phyloP scores from a whole-genome alignment of 2,888 invertebrate genomes.

The Lycia hirtaria region DNA sequence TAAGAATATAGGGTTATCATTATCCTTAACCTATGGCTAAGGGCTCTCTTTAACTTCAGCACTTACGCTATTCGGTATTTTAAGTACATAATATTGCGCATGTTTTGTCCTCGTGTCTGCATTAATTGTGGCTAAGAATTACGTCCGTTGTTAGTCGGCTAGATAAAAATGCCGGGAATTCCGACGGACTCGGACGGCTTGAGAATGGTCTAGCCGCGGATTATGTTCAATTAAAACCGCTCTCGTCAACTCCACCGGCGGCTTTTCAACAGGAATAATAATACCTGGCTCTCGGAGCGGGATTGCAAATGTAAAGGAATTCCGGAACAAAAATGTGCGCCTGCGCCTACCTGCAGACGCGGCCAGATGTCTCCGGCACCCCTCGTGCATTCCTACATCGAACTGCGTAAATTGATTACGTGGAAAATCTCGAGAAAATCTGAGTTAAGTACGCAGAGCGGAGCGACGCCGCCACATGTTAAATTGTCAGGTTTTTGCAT shows the following conservation, averaged over 20 bases:
- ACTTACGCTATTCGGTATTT: background rate
- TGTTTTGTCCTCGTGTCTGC: constrained; percentile 22
- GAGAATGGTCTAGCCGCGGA: constrained; percentile 43
- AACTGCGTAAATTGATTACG: constrained; percentile 79
- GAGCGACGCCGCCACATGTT: constrained; percentile 61
- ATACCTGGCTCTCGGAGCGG: constrained; percentile 54
- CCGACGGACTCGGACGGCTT: constrained; percentile 34
- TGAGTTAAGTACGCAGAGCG: constrained; percentile 67
- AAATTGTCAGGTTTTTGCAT: constrained; percentile 68
- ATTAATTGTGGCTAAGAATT: constrained; percentile 46
- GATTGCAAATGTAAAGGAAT: constrained; percentile 83
- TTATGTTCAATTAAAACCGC: constrained; percentile 32
- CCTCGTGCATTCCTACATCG: constrained; percentile 60
- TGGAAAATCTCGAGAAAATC: constrained; percentile 81
- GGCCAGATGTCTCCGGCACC: constrained; percentile 59
- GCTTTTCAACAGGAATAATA: constrained; percentile 39
- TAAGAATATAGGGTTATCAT: no score
- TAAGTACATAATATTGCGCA: background rate
- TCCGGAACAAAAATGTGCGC: constrained; percentile 79
- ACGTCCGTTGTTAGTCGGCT: constrained; percentile 60
- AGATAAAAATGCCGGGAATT: constrained; percentile 51
- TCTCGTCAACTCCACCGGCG: constrained; percentile 17
- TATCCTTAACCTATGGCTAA: no score
- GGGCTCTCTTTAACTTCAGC: no score
- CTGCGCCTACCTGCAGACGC: constrained; percentile 70